A percentile compares a stretch with the other conserved stretches of the same genome.
Conservation (phyloP, 2,888 invertebrate genomes). For the Geotrupes spiniger region DNA sequence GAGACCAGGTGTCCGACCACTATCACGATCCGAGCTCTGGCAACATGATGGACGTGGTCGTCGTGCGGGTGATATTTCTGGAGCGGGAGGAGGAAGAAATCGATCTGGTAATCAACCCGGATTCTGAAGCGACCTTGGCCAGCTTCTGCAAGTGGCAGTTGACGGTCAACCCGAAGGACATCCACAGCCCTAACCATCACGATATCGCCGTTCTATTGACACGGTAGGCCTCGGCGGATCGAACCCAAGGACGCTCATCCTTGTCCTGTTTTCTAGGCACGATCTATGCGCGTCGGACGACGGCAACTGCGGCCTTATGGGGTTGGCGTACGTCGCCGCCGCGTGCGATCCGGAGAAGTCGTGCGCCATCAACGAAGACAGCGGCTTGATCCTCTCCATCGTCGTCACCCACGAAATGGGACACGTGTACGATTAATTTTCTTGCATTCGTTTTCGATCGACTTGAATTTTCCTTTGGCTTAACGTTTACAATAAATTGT, state of each 20-base stretch:
- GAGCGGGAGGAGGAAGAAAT: slow-evolving; percentile 55
- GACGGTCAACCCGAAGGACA: slow-evolving; percentile 55
- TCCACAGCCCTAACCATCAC: slow-evolving; percentile 59
- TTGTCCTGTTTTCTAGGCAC: slow-evolving; percentile 43
- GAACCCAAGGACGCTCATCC: not conserved
- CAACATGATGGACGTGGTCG: slow-evolving; percentile 57
- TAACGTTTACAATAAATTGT: not conserved
- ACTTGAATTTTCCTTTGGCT: not conserved
- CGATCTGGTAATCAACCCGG: slow-evolving; percentile 51
- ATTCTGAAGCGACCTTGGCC: slow-evolving; percentile 58
- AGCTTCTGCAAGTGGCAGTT: slow-evolving; percentile 66
- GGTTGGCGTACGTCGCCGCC: slow-evolving; percentile 65
- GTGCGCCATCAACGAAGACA: slow-evolving; percentile 68
- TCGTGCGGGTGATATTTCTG: slow-evolving; percentile 57
- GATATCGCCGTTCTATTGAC: slow-evolving; percentile 61
- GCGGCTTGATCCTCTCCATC: slow-evolving; percentile 61
- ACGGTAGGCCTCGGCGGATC: no score
- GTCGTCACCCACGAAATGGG: slow-evolving; percentile 68
- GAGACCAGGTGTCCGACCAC: slow-evolving; percentile 46
- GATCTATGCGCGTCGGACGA: slow-evolving; percentile 58
- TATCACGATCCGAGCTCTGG: slow-evolving; percentile 54
- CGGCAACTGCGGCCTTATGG: slow-evolving; percentile 59
- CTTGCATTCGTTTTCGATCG: not conserved
- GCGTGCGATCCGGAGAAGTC: slow-evolving; percentile 61
- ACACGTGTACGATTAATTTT: slow-evolving; percentile 58